Evolutionary conservation across 2,797 vertebrate species (phyloP).

Genomic region (Pteropus rufus): DNA sequence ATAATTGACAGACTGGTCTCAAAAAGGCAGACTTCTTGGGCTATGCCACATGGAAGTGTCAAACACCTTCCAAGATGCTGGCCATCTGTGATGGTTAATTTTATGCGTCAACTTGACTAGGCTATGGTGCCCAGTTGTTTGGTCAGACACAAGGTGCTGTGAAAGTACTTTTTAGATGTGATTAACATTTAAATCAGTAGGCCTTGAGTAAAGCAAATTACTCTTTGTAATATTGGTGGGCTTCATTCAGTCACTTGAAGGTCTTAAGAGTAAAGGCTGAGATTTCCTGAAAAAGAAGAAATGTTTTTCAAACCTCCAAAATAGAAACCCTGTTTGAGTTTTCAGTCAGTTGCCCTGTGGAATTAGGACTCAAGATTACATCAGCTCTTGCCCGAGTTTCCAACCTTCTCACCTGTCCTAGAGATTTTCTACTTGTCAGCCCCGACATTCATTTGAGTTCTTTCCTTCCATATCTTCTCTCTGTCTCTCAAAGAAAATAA

Average conservation of each 20-base stretch:
- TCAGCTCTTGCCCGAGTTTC: background rate
- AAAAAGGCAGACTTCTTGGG: constrained; percentile 86
- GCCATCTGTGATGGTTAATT: constrained; percentile 71
- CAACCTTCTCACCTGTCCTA: background rate
- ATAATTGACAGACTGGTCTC: constrained; percentile 85
- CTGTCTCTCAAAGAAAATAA: background rate
- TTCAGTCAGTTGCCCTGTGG: background rate
- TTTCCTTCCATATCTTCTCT: background rate
- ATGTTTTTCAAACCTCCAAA: background rate
- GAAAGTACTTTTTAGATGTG: background rate
- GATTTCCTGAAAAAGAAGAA: background rate
- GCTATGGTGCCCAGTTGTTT: background rate
- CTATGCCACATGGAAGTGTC: constrained; percentile 68
- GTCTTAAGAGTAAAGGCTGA: background rate
- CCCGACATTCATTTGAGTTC: background rate
- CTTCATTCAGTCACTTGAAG: background rate
- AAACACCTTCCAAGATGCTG: constrained; percentile 64
- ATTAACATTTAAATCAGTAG: background rate
- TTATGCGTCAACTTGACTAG: background rate
- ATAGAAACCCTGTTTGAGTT: background rate
- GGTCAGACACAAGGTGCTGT: background rate
- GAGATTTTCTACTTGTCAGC: background rate
- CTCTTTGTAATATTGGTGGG: background rate
- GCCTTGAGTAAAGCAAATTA: background rate
- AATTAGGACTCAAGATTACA: background rate